Evolutionary conservation across 2,113 vertebrate species (phyloP).

Genomic region (Amphiprion percula): DNA sequence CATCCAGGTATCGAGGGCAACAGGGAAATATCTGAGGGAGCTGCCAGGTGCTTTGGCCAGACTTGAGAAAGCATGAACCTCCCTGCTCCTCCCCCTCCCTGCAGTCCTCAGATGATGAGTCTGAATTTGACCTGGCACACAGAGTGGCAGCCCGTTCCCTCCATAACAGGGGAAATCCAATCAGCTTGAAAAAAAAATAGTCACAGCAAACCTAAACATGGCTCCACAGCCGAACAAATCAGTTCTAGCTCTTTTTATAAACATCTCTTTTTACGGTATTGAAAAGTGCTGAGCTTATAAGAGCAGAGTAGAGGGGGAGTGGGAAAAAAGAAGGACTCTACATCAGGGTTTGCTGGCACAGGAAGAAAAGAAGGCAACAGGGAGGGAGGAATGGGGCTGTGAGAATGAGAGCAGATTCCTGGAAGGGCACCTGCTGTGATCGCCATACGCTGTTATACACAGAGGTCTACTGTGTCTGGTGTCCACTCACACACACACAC

Average conservation of each 20-base stretch:
- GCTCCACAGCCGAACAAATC: conserved; percentile 62
- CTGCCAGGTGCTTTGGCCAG: conserved; percentile 69
- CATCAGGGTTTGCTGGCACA: conserved; percentile 62
- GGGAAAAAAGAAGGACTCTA: conserved; percentile 38
- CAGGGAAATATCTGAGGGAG: conserved; percentile 54
- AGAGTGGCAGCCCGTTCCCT: conserved; percentile 46
- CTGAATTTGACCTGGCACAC: conserved; percentile 59
- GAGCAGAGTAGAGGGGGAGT: conserved; percentile 45
- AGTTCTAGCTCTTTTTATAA: conserved; percentile 61
- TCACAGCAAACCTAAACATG: conserved; percentile 66
- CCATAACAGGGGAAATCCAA: conserved; percentile 62
- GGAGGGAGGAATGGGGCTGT: conserved; percentile 28
- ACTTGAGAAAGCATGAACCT: conserved; percentile 56
- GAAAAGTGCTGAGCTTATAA: conserved; percentile 70
- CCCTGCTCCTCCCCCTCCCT: conserved; percentile 31
- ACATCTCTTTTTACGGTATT: conserved; percentile 82
- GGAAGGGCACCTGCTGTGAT: conserved; percentile 74
- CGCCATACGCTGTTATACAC: conserved; percentile 46
- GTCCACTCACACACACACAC: conserved; percentile 20
- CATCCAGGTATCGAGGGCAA: conserved; percentile 44
- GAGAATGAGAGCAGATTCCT: conserved; percentile 75
- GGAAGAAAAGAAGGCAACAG: conserved; percentile 57
- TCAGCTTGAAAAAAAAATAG: conserved; percentile 42
- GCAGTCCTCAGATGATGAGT: conserved; percentile 52
- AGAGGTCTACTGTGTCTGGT: conserved; percentile 52